Percentiles rank a stretch among this genome's conserved stretches.
Evolutionary conservation across 2,113 vertebrate genomes (phyloP).

Genomic region (Rousettus leschenaultii): DNA sequence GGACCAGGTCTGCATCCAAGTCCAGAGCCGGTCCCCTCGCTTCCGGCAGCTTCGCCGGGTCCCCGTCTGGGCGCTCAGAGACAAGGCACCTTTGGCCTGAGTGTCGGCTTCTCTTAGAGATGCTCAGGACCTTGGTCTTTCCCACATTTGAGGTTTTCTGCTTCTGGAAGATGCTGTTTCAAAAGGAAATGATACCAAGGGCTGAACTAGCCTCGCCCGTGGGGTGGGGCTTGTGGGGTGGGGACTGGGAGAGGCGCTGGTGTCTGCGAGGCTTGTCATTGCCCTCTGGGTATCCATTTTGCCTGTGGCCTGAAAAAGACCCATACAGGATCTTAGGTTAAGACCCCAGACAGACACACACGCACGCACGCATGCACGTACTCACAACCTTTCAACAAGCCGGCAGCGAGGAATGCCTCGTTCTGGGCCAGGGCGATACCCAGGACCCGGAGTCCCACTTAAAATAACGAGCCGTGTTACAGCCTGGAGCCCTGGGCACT

Average conservation of each 20-base stretch:
- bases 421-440: fast-evolving
- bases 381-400: neutral
- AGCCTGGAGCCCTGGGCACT: neutral
- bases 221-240: neutral
- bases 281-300: neutral
- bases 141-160: neutral
- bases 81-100: fast-evolving
- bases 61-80: fast-evolving
- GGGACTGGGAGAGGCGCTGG: neutral
- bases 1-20: fast-evolving
- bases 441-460: neutral
- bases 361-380: no score
- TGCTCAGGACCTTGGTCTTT: neutral
- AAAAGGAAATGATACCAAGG: neutral
- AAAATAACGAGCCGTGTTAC: neutral
- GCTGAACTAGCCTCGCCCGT: neutral
- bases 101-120: neutral
- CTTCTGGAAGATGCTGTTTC: neutral
- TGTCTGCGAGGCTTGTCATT: neutral
- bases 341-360: neutral
- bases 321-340: neutral
- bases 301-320: neutral
- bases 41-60: no score
- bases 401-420: neutral
- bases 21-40: fast-evolving